Evolutionary conservation across 2,888 invertebrate genomes (phyloP), one percentile per base, ranked within the genome.

Genomic region (Druceiella hillmani): DNA sequence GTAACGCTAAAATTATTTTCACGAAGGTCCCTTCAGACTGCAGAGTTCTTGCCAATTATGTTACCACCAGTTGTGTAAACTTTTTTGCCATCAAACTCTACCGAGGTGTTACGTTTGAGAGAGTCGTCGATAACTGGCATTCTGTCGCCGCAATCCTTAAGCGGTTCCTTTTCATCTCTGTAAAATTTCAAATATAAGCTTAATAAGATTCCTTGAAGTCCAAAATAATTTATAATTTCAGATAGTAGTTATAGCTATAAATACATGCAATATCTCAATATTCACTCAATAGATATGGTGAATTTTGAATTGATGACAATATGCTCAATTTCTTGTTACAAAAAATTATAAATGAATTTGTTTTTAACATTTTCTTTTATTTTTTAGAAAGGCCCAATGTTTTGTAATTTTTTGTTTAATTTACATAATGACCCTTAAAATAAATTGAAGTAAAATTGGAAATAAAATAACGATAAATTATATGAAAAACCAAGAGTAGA

Each of bases 21-120:
- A 11, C 11, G 25, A 11, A 29, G 11, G 15, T 10, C 6, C 3
- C 14, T 50, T 64, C 76, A 87, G 52, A 91, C 90, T 36, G 89
- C 87, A n/a, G 90, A 90, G 61, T 90, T 88, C 69, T 90, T 89
- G 51, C 89, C 89, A 55, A 89, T 86, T 52, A 88, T 81, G 52
- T 82, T 85, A 40, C 87, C 86, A 43, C 87, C 87, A 55, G 86
- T 86, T 26, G 89, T 84, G 55, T 86, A 83, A 20, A 87, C 87
- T 52, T 84, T 79, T 54, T 81, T 81, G 3, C 87, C 85, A 54
- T 89, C 88, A 57, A 84, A 89, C 57, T 88, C 87, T 13, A 87
- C 80, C 13, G 86, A 84, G 38, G 84, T 81, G 52, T 85, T 83
- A 46, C 83, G 79, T 55, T 82, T 85, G 50, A 82, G 68, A 38